A percentile compares a stretch with the other conserved stretches of the same genome.
phyloP scores from a whole-genome alignment of 23 tunicate genomes.

The Clavelina lepadiformis region DNA sequence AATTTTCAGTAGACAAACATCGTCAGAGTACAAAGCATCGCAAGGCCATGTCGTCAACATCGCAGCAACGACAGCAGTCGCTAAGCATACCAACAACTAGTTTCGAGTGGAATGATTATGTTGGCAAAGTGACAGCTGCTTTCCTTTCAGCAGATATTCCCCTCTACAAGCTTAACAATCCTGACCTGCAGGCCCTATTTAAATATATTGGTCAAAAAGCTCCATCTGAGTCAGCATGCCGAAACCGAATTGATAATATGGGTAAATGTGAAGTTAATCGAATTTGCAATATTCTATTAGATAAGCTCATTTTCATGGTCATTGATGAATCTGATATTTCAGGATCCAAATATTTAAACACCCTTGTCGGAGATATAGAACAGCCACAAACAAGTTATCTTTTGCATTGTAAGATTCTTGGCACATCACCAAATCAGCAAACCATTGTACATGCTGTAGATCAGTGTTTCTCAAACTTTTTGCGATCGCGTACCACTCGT shows the following conservation, averaged over 20 bases:
- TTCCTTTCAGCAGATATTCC: slow-evolving; percentile 26
- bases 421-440: no score
- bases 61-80: slow-evolving; percentile 14
- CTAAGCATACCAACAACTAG: slow-evolving; percentile 32
- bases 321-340: slow-evolving; percentile 23
- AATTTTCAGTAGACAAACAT: slow-evolving; percentile 29
- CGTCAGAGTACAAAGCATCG: slow-evolving; percentile 23
- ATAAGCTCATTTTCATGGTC: slow-evolving; percentile 26
- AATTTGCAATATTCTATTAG: slow-evolving; percentile 26
- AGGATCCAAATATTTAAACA: slow-evolving; percentile 23
- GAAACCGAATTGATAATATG: slow-evolving; percentile 19
- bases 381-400: slow-evolving; percentile 30
- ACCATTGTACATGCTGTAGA: no score
- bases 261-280: slow-evolving; percentile 26
- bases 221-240: slow-evolving; percentile 30
- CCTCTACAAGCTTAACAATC: slow-evolving; percentile 27
- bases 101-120: slow-evolving; percentile 18
- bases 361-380: slow-evolving; percentile 27
- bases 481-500: no score
- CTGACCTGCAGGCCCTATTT: slow-evolving; percentile 31
- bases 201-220: slow-evolving; percentile 25
- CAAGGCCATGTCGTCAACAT: slow-evolving; percentile 8
- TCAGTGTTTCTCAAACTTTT: no score
- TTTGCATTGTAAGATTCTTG: no score
- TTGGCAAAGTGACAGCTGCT: slow-evolving; percentile 23